Conservation (phyloP, 1,140 invertebrate genomes). For the Panagrolaimus sp. region DNA sequence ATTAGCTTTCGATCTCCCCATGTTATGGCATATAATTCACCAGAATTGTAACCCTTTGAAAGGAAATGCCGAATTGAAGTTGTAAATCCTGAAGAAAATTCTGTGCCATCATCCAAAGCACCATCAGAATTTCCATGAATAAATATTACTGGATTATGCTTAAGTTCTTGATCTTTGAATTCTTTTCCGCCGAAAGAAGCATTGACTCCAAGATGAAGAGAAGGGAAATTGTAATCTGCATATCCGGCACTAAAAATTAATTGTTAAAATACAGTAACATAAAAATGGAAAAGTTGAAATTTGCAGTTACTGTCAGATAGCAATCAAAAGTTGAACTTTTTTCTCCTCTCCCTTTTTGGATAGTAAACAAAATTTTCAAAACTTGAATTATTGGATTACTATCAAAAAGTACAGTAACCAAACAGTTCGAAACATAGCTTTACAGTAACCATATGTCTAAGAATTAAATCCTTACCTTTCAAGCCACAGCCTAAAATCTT, state of each 20-base stretch:
- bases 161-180: slow-evolving; percentile 19
- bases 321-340: no score
- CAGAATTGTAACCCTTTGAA: slow-evolving; percentile 29
- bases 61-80: slow-evolving; percentile 26
- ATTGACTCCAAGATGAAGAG: slow-evolving; percentile 30
- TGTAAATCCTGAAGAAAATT: slow-evolving; percentile 24
- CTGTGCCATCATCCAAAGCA: slow-evolving; percentile 21
- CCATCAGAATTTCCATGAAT: slow-evolving; percentile 44
- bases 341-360: neutral
- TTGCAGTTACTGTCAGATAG: no score
- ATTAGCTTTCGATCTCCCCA: slow-evolving; percentile 34
- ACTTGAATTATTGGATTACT: neutral
- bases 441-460: neutral
- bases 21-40: slow-evolving; percentile 37
- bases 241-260: slow-evolving; percentile 33
- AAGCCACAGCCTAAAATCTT: slow-evolving; percentile 8
- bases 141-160: slow-evolving; percentile 36
- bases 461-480: slow-evolving; percentile 5
- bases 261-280: neutral
- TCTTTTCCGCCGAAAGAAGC: slow-evolving; percentile 39
- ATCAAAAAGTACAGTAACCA: neutral
- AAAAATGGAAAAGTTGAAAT: neutral
- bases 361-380: slow-evolving; percentile 10
- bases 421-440: neutral
- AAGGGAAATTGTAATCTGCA: slow-evolving; percentile 33